Conservation (phyloP, 2,797 vertebrate species). For the Leptoclinus maculatus region DNA sequence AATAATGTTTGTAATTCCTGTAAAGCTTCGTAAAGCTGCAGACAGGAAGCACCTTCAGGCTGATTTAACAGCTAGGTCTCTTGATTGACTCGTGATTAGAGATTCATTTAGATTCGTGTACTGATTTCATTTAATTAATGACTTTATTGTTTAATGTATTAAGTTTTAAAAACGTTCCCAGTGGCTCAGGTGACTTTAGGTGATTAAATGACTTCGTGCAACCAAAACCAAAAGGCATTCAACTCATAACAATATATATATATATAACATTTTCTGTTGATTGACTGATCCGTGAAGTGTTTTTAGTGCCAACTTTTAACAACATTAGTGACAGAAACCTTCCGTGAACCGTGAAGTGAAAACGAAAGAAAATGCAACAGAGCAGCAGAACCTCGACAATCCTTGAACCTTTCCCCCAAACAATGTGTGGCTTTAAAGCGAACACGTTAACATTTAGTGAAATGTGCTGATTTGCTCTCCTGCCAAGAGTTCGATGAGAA, state of each 20-base stretch:
- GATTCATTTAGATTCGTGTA: not conserved
- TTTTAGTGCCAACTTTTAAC: not conserved
- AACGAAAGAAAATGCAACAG: not conserved
- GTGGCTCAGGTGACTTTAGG: not conserved
- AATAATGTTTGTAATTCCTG: not conserved
- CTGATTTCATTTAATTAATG: not conserved
- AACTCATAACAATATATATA: not conserved
- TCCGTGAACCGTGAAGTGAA: not conserved
- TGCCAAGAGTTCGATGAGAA: not conserved
- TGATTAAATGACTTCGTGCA: no score
- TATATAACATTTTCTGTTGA: not conserved
- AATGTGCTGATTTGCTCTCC: not conserved
- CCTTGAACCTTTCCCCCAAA: not conserved
- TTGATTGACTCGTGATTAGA: not conserved
- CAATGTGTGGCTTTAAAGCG: not conserved
- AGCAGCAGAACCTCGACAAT: not conserved
- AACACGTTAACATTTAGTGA: not conserved
- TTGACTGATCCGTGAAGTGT: not conserved
- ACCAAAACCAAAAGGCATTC: no score
- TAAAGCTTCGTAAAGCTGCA: not conserved
- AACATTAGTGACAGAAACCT: not conserved
- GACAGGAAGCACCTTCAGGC: not conserved
- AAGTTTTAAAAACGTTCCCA: not conserved
- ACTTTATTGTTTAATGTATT: not conserved
- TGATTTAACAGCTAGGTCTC: not conserved